Evolutionary conservation across 2,888 invertebrate genomes (phyloP).

Genomic region (Mylabris sibirica): DNA sequence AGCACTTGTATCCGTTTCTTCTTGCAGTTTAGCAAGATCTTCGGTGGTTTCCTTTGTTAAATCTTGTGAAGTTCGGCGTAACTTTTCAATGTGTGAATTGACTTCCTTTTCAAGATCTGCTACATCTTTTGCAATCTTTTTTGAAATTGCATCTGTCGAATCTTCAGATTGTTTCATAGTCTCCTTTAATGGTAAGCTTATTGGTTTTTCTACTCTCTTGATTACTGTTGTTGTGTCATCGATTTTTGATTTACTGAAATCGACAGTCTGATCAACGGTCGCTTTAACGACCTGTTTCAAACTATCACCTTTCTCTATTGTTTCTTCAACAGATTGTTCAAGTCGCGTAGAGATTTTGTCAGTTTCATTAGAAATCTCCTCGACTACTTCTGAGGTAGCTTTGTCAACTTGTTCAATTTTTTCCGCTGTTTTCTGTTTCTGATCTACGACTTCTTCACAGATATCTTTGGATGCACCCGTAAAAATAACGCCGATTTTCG

Average conservation of each 20-base stretch:
- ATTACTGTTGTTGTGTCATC: conserved; percentile 1
- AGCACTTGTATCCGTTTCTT: conserved; percentile 29
- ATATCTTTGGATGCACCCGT: conserved; percentile 32
- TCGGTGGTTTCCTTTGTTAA: conserved; percentile 25
- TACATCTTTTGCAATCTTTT: conserved; percentile 2
- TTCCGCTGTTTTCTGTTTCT: neutral
- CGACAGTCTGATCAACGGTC: conserved; percentile 13
- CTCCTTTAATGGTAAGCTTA: neutral
- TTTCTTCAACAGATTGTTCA: conserved; percentile 27
- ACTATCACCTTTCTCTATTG: neutral
- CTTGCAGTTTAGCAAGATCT: conserved; percentile 40
- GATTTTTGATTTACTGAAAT: neutral
- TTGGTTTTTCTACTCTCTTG: neutral
- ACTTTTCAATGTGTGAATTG: neutral
- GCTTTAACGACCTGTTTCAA: conserved; percentile 15
- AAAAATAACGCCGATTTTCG: conserved; percentile 36
- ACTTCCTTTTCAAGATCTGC: neutral
- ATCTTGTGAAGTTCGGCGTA: neutral
- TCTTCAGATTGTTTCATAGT: neutral
- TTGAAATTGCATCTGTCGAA: neutral
- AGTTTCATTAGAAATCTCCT: conserved; percentile 42
- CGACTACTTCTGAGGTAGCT: conserved; percentile 46
- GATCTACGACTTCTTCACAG: conserved; percentile 15
- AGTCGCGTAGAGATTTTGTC: conserved; percentile 38
- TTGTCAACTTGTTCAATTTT: conserved; percentile 38